These are phyloP conservation scores for Platygyra sinensis DNA, from an alignment of 64 coral and sea anemone species.

Conservation along the genomic window DNA sequence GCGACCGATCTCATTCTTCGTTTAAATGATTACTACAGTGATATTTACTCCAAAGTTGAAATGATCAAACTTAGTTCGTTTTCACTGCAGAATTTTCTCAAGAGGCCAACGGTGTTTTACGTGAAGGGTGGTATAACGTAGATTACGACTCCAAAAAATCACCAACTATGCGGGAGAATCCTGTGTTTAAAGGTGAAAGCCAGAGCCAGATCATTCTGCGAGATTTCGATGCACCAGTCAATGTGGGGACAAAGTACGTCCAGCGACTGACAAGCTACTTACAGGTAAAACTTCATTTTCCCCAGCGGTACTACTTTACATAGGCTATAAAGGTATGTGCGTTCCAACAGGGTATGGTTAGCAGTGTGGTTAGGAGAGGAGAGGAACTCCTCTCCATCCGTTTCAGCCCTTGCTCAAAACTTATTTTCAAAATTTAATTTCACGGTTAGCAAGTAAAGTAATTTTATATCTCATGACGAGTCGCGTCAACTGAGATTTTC, in stretches of 20 bases:
- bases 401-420: too few relatives aligned
- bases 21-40: too few relatives aligned
- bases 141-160: slow-evolving; percentile 30
- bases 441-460: too few relatives aligned
- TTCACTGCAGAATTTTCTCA: not conserved
- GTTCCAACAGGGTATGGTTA: too few relatives aligned
- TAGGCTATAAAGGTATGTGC: too few relatives aligned
- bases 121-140: slow-evolving; percentile 49
- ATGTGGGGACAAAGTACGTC: slow-evolving; percentile 20
- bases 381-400: too few relatives aligned
- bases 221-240: slow-evolving; percentile 38
- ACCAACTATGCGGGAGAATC: slow-evolving; percentile 46
- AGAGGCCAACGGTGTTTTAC: slow-evolving; percentile 23
- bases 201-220: slow-evolving; percentile 4
- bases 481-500: too few relatives aligned
- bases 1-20: too few relatives aligned
- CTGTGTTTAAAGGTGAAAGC: not conserved
- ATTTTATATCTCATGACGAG: too few relatives aligned
- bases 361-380: too few relatives aligned
- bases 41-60: not conserved
- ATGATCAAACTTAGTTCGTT: not conserved
- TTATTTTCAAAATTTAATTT: too few relatives aligned
- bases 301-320: too few relatives aligned
- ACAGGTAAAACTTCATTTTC: slow-evolving; percentile 35
- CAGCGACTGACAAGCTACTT: slow-evolving; percentile 48